These are phyloP conservation scores for Aldabrachelys gigantea DNA, from an alignment of 2,113 vertebrate species.

Conservation along the genomic window DNA sequence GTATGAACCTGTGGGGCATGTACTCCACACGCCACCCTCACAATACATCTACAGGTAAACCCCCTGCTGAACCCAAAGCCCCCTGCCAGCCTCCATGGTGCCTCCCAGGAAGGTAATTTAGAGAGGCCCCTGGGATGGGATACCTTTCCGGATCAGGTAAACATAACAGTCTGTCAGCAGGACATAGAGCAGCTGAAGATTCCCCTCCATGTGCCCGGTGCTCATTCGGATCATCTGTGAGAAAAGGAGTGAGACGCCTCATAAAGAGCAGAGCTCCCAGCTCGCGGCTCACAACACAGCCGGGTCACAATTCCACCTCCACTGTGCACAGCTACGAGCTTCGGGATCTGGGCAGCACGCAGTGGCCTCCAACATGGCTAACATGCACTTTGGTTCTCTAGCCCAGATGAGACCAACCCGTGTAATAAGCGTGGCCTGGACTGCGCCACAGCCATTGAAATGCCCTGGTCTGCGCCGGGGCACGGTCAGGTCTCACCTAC, in stretches of 20 bases:
- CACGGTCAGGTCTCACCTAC: not conserved
- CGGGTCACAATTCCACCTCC: not conserved
- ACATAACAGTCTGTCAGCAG: constrained; percentile 95
- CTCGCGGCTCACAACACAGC: too few relatives aligned
- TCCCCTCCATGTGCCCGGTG: constrained; percentile 97
- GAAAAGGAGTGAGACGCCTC: not conserved
- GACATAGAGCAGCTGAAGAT: constrained; percentile 93
- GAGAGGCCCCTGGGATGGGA: not conserved
- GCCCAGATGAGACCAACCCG: not conserved
- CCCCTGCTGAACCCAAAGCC: not conserved
- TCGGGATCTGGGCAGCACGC: too few relatives aligned
- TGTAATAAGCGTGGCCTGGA: not conserved
- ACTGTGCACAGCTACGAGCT: too few relatives aligned
- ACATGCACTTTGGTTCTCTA: not conserved
- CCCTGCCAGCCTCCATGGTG: not conserved
- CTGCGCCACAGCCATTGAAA: not conserved
- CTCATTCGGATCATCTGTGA: constrained; percentile 96
- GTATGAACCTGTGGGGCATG: accelerated
- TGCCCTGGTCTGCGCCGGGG: not conserved
- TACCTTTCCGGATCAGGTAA: constrained; percentile 96
- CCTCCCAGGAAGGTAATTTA: not conserved
- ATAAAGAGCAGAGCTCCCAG: not conserved
- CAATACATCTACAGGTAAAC: not conserved
- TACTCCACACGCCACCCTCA: not conserved
- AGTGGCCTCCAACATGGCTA: not conserved